Evolutionary conservation across 2,113 vertebrate species (phyloP).

Genomic region (Callipepla squamata): DNA sequence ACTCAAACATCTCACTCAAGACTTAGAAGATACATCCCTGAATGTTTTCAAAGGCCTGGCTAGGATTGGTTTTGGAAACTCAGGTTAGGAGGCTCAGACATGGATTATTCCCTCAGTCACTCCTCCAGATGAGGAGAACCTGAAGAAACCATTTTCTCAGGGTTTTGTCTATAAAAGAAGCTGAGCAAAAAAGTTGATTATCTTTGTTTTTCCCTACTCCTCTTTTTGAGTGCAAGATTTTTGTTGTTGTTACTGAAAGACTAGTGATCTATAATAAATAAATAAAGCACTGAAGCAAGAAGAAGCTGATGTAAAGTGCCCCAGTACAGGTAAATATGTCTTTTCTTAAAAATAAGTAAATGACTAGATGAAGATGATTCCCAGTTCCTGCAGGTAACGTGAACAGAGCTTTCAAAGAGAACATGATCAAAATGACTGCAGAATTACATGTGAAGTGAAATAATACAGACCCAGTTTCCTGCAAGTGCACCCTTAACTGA

Average conservation of each 20-base stretch:
- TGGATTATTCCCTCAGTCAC: not conserved
- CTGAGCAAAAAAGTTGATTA: not conserved
- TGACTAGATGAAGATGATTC: not conserved
- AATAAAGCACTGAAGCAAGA: not conserved
- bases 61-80: not conserved
- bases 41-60: not conserved
- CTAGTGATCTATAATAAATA: not conserved
- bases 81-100: not conserved
- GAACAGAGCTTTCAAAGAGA: not conserved
- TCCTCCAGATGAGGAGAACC: not conserved
- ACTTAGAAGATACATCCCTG: not conserved
- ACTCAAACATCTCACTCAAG: not conserved
- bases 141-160: not conserved
- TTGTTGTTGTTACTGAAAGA: not conserved
- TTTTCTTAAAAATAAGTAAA: not conserved
- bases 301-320: not conserved
- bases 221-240: not conserved
- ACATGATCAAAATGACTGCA: not conserved
- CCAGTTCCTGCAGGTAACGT: not conserved
- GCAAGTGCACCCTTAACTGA: not conserved
- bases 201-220: not conserved
- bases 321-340: not conserved
- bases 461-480: not conserved
- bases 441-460: not conserved
- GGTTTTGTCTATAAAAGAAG: not conserved